Conservation (phyloP, 2,797 vertebrate species). For the Xyrichtys novacula region DNA sequence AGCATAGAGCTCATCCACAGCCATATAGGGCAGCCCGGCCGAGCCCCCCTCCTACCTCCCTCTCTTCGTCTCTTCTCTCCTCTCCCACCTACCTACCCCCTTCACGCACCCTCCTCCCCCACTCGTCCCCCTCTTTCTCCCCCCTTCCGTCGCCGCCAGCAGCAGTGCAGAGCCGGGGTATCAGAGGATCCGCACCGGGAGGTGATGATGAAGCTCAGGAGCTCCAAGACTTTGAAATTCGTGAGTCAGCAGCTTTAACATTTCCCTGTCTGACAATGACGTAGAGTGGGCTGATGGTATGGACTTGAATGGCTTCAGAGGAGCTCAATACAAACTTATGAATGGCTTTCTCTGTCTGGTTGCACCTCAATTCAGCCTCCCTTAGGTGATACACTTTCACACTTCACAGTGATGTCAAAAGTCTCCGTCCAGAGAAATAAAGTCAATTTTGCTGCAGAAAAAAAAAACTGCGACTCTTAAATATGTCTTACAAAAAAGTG, state of each 20-base stretch:
- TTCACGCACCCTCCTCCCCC: conserved; percentile 3
- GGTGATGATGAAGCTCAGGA: conserved; percentile 10
- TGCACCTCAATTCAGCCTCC: not conserved
- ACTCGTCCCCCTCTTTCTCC: conserved; percentile 4
- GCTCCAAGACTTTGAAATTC: not conserved
- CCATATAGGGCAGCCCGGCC: conserved; percentile 92
- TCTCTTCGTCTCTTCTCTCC: conserved; percentile 15
- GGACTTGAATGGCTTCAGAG: conserved; percentile 14
- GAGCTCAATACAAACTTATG: conserved; percentile 39
- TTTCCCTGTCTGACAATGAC: conserved; percentile 16
- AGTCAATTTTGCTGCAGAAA: too few relatives aligned
- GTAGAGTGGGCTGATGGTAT: conserved; percentile 16
- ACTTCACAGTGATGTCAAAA: not conserved
- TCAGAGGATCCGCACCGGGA: conserved; percentile 30
- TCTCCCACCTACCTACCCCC: conserved; percentile 32
- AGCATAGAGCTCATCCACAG: conserved; percentile 93
- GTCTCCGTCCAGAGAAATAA: too few relatives aligned
- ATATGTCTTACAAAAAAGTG: too few relatives aligned
- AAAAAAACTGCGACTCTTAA: too few relatives aligned
- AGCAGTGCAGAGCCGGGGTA: conserved; percentile 60
- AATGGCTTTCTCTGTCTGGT: not conserved
- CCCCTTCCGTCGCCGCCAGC: conserved; percentile 42
- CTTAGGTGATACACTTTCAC: not conserved
- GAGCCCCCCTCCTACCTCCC: conserved; percentile 59
- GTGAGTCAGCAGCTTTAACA: conserved; percentile 24